Conservation (phyloP, 2,888 invertebrate species). For the Brachyptera putata region DNA sequence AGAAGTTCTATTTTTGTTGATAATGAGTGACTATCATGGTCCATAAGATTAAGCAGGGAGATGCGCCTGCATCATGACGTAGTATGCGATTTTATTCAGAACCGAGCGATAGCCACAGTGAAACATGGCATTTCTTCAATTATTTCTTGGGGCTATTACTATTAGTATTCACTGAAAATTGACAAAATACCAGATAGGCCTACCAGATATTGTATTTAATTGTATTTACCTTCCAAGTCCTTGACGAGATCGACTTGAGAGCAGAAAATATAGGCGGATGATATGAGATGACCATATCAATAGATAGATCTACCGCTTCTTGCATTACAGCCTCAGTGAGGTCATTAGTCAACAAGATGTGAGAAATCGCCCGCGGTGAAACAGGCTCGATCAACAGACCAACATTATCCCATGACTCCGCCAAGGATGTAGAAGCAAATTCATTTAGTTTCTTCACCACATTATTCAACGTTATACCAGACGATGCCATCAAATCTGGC, state of each 20-base stretch:
- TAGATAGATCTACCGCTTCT: constrained; percentile 66
- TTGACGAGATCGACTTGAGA: constrained; percentile 66
- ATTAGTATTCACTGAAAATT: too few relatives aligned
- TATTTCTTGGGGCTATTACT: too few relatives aligned
- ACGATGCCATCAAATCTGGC: not conserved
- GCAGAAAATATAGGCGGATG: constrained; percentile 94
- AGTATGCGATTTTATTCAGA: too few relatives aligned
- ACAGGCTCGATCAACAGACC: constrained; percentile 83
- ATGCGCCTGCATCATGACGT: too few relatives aligned
- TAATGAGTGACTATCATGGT: too few relatives aligned
- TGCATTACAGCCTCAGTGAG: constrained; percentile 81
- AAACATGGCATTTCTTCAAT: too few relatives aligned
- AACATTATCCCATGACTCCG: constrained; percentile 93
- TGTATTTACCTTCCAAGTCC: constrained; percentile 60
- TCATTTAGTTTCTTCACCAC: constrained; percentile 59
- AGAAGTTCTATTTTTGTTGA: too few relatives aligned
- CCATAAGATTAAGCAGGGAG: too few relatives aligned
- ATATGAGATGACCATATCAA: constrained; percentile 83
- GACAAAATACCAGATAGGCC: too few relatives aligned
- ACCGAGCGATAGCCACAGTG: too few relatives aligned
- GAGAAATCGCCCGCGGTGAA: constrained; percentile 53
- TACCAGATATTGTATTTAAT: too few relatives aligned
- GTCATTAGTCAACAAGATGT: constrained; percentile 85
- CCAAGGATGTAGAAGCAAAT: constrained; percentile 66
- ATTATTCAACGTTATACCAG: constrained; percentile 41